A percentile compares a stretch with the other conserved stretches of the same genome.
Conservation (phyloP, 2,113 vertebrate genomes). For the Neogale vison region DNA sequence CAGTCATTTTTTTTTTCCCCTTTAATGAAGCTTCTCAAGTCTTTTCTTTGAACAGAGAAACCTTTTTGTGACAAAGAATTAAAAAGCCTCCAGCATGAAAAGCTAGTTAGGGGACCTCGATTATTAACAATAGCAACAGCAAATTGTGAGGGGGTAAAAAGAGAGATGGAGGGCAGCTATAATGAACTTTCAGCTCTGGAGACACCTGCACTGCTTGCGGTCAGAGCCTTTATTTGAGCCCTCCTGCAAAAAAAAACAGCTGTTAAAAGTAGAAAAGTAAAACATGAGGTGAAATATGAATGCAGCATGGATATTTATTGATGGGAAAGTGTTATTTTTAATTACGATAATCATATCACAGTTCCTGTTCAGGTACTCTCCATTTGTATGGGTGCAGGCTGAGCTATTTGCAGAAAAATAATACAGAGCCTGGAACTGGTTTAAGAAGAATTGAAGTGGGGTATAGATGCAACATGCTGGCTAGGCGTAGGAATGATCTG, state of each 20-base stretch:
- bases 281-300: background rate
- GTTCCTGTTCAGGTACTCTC: background rate
- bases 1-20: background rate
- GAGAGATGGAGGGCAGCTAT: background rate
- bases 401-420: constrained; percentile 15
- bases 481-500: background rate
- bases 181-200: background rate
- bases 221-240: background rate
- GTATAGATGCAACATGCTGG: background rate
- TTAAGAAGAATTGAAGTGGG: background rate
- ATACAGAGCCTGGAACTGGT: background rate
- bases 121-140: background rate
- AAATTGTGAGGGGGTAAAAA: background rate
- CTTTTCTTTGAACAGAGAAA: constrained; percentile 28
- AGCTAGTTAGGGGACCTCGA: background rate
- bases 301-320: background rate
- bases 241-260: background rate
- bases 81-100: constrained; percentile 28
- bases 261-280: background rate
- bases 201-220: background rate
- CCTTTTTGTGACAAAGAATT: constrained; percentile 33
- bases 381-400: background rate
- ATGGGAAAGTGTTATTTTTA: constrained; percentile 22
- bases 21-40: background rate
- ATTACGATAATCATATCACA: background rate